Conservation (phyloP, 2,888 invertebrate species). For the Harpalus rufipes region DNA sequence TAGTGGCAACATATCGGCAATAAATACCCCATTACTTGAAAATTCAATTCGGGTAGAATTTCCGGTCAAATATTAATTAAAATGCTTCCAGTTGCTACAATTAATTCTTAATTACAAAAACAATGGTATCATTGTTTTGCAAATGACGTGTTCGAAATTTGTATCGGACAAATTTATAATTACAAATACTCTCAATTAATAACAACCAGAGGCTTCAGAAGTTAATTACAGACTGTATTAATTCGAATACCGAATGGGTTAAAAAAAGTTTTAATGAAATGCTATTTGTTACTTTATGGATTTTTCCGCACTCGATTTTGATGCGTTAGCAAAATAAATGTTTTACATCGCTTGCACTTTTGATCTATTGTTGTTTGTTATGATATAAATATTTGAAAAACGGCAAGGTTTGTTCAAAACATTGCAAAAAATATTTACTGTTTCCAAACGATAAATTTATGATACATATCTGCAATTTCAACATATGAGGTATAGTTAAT, state of each 20-base stretch:
- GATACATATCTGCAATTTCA: background rate
- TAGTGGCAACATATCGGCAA: background rate
- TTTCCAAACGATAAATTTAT: background rate
- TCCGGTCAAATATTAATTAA: slow-evolving; percentile 48
- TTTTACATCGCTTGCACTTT: slow-evolving; percentile 1
- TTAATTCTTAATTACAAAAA: slow-evolving; percentile 49
- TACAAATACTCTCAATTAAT: slow-evolving; percentile 48
- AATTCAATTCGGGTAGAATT: slow-evolving; percentile 8
- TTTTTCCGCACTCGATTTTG: background rate
- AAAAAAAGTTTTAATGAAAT: slow-evolving; percentile 13
- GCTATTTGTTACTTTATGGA: slow-evolving; percentile 16
- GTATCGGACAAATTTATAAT: slow-evolving; percentile 43
- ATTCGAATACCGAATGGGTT: slow-evolving; percentile 4
- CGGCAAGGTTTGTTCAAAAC: background rate
- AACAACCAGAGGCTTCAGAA: slow-evolving; percentile 17
- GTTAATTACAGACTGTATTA: slow-evolving; percentile 34
- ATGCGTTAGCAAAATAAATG: background rate
- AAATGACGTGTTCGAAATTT: slow-evolving; percentile 45
- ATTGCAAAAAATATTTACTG: background rate
- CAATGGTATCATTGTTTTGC: slow-evolving; percentile 48
- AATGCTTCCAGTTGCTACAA: slow-evolving; percentile 31
- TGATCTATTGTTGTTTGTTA: background rate
- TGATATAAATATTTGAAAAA: background rate
- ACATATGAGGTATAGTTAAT: too few relatives aligned
- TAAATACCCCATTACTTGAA: background rate